Evolutionary conservation across 92 coral and sea anemone genomes (phyloP), one percentile per base, ranked within the genome.

Genomic region (Phymanthus crucifer): DNA sequence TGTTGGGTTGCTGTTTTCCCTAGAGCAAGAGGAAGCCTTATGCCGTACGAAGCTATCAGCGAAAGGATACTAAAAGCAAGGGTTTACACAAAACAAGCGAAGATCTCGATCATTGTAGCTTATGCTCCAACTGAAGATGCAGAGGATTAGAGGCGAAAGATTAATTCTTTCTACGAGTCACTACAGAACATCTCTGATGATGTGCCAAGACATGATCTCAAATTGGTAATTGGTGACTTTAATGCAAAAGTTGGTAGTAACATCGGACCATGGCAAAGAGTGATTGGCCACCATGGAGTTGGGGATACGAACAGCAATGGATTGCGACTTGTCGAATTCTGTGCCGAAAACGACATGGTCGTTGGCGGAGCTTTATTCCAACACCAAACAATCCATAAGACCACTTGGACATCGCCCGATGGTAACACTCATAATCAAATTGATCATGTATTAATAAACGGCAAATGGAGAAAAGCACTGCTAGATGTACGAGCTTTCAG

Each of bases 11-110:
- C 78, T 73, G 40, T 72, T 19, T 72, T 40, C 31, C 81, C 74
- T 77, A 52, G 81, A 77, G 81, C 81, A 57, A 77, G 78, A 73
- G 58, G 72, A 16, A 82, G 72, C 70, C 80, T 52, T 54, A 72
- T 82, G 81, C 46, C 72, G 2, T 73, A 82, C 72, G 73, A 82
- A 73, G 86, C 80, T 75, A 50, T 81, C 85, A 81, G 56, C 31
- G 29, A 72, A 75, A 58, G 86, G 54, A 81, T 71, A 73, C 54
- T 81, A 50, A 73, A 72, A 52, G 79, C 0, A 32, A 72, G 71
- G 79, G 70, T 80, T 40, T 72, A 72, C 45, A 72, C 74, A 34
- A 78, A 78, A 78, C 83, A 78, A 71, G 78, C 40, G 46, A 74
- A 74, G 78, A 74, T 46, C 78, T 74, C 78, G 18, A 74, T 47